phyloP scores from a whole-genome alignment of 2,113 vertebrate species.

The Sebastes schlegelii region DNA sequence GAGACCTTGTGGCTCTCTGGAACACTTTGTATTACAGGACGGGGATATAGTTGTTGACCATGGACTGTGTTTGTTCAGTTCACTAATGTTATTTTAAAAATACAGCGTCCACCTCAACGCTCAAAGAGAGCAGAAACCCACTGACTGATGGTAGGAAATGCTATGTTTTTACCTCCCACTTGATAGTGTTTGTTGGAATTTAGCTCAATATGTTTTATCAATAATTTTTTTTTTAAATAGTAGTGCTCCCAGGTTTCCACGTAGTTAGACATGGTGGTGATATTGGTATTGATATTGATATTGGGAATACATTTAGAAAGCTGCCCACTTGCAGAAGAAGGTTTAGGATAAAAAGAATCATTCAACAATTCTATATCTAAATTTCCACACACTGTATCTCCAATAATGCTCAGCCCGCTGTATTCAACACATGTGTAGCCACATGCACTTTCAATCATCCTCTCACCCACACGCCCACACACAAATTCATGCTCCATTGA shows the following conservation, averaged over 20 bases:
- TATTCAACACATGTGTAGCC: conserved; percentile 34
- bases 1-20: neutral
- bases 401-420: conserved; percentile 8
- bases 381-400: conserved; percentile 32
- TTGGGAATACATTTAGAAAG: neutral
- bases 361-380: conserved; percentile 12
- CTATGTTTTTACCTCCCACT: conserved; percentile 5
- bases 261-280: neutral
- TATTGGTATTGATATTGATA: too few relatives aligned
- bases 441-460: conserved; percentile 20
- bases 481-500: conserved; percentile 64
- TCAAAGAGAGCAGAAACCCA: neutral
- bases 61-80: conserved; percentile 38
- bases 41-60: conserved; percentile 17
- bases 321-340: conserved; percentile 1
- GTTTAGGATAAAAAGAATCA: neutral
- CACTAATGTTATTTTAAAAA: conserved; percentile 24
- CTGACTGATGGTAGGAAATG: neutral
- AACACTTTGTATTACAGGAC: neutral
- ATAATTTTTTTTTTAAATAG: conserved; percentile 3
- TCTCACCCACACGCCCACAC: conserved; percentile 41
- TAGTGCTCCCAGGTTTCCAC: neutral
- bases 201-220: neutral
- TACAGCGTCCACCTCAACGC: neutral
- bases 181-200: neutral